Evolutionary conservation across 1,140 invertebrate species (phyloP), one percentile per base, ranked within the genome.

Genomic region (Homalodisca vitripennis): DNA sequence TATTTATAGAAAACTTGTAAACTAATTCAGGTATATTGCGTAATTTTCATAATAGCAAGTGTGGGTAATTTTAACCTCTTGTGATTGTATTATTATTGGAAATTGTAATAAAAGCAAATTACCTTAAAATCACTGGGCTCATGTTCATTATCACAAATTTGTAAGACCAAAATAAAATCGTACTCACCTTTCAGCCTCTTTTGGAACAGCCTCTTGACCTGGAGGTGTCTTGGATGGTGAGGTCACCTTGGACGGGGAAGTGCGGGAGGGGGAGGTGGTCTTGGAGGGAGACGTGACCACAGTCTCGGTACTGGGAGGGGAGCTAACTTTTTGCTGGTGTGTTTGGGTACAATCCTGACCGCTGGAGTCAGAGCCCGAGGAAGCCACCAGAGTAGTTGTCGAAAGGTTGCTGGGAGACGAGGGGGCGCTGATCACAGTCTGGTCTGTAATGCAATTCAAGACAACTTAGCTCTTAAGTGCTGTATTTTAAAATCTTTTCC

Each of bases 331-430:
- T 31, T 29, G 51, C 80, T 81, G 69, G 83, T 85, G n/a, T 1
- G 12, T 27, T 34, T 10, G 22, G 13, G 10, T 1, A 6, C 10
- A 14, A 10, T 80, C 79, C 69, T 78, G 79, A 48, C 78, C 78
- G 72, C 81, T 80, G 12, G 75, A 78, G 72, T 82, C 80, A 1
- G 82, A 82, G 20, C 71, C 69, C 12, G 53, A 62, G 12, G 55
- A 62, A 3, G 86, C 88, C 0, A 91, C 86, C 62, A 91, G 75
- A 2, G 89, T 92, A 12, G 88, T 85, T 1, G 88, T 88, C 73
- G 88, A 91, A 1, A 89, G 75, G 67, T 88, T 89, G 34, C 89
- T 88, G 0, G 89, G 89, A 0, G 90, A 91, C 0, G 88, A 87
- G 47, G 88, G 86, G 24, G 82, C 83, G 76, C 85, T 87, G 10